Evolutionary conservation across 2,113 vertebrate species (phyloP).

Genomic region (Lepidiolamprologus cunningtoni): DNA sequence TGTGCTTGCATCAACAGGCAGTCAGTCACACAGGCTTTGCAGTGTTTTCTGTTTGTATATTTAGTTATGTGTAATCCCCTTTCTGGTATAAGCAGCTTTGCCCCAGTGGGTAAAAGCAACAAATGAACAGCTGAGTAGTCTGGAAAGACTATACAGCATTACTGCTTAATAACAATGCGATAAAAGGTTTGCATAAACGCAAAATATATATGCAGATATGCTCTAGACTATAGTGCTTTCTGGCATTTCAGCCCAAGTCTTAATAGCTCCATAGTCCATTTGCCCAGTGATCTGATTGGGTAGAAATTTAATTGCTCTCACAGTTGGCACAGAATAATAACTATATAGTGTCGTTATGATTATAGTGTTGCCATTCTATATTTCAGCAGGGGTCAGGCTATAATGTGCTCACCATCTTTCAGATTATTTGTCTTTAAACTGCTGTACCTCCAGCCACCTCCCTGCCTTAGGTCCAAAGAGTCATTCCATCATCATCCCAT

Average conservation of each 20-base stretch:
- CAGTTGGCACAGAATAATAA: neutral
- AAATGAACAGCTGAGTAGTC: constrained; percentile 35
- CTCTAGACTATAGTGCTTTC: neutral
- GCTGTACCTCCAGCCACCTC: neutral
- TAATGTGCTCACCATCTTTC: constrained; percentile 4
- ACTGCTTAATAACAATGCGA: neutral
- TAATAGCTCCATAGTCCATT: neutral
- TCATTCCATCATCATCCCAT: constrained; percentile 39
- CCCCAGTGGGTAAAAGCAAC: neutral
- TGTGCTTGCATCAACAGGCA: neutral
- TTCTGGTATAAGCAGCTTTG: constrained; percentile 56
- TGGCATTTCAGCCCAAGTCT: neutral
- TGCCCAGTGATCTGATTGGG: neutral
- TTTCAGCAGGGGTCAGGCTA: neutral
- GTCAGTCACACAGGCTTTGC: neutral
- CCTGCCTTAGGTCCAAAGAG: neutral
- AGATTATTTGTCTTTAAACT: constrained; percentile 6
- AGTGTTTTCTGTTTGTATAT: constrained; percentile 40
- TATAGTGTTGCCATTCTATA: neutral
- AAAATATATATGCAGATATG: neutral
- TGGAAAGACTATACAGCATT: neutral
- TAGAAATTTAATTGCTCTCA: neutral
- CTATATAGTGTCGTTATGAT: neutral
- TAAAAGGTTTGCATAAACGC: neutral
- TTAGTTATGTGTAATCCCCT: constrained; percentile 45